These are phyloP conservation scores for Nixonia krombeini DNA, from an alignment of 1,140 invertebrate species.

Conservation along the genomic window DNA sequence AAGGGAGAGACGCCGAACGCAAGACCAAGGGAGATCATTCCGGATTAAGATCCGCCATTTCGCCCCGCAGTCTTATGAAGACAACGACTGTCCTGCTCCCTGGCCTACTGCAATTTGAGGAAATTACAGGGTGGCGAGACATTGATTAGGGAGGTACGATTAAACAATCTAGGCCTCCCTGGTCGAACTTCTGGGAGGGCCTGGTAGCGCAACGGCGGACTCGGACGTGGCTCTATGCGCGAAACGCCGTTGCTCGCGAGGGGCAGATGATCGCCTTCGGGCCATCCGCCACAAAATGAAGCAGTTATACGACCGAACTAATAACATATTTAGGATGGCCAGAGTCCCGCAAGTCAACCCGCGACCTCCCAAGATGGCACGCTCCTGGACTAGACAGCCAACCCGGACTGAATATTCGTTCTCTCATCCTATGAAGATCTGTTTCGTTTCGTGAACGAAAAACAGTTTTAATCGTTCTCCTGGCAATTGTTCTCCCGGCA, in stretches of 20 bases:
- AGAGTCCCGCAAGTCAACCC: conserved; percentile 50
- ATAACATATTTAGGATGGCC: conserved; percentile 68
- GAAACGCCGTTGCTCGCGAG: conserved; percentile 43
- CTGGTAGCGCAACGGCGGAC: conserved; percentile 44
- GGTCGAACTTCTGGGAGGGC: conserved; percentile 67
- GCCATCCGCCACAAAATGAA: conserved; percentile 65
- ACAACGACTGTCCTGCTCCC: conserved; percentile 49
- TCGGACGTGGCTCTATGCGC: conserved; percentile 42
- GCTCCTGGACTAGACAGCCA: conserved; percentile 58
- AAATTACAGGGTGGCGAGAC: conserved; percentile 63
- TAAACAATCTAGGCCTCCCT: conserved; percentile 68
- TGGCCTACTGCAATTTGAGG: conserved; percentile 60
- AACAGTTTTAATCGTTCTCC: no score
- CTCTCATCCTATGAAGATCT: background rate
- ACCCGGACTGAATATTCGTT: conserved; percentile 15
- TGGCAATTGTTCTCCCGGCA: no score
- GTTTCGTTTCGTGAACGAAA: no score
- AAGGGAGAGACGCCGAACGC: background rate
- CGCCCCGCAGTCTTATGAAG: conserved; percentile 27
- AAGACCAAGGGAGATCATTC: conserved; percentile 9
- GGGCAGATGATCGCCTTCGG: conserved; percentile 64
- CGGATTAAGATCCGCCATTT: conserved; percentile 59
- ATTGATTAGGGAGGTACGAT: conserved; percentile 64
- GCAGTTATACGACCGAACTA: conserved; percentile 69
- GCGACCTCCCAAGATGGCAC: conserved; percentile 69